These are phyloP conservation scores for Kryptopterus vitreolus DNA, from an alignment of 2,797 vertebrate species.

Conservation along the genomic window DNA sequence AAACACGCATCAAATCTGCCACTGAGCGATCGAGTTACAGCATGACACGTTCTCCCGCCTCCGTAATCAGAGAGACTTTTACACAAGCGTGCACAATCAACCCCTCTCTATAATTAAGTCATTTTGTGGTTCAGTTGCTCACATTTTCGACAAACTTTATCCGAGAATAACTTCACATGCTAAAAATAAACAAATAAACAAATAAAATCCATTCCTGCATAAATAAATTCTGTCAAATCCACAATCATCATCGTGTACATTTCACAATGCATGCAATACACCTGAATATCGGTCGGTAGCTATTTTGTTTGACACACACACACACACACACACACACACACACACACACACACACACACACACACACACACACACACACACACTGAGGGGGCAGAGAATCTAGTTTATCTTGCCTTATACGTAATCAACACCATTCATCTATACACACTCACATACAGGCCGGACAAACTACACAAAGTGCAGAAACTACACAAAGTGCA, in stretches of 20 bases:
- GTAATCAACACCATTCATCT: conserved; percentile 36
- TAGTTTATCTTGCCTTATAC: not conserved
- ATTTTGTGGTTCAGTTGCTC: conserved; percentile 51
- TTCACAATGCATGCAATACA: not conserved
- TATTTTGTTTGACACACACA: not conserved
- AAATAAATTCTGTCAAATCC: not conserved
- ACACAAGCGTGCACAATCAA: conserved; percentile 73
- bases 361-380: conserved; percentile 8
- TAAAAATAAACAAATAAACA: too few relatives aligned
- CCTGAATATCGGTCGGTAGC: not conserved
- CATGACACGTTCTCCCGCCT: conserved; percentile 59
- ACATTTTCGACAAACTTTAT: conserved; percentile 44
- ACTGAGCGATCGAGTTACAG: conserved; percentile 71
- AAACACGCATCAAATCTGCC: conserved; percentile 68
- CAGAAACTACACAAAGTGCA: too few relatives aligned
- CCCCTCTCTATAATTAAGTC: conserved; percentile 66
- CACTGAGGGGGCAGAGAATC: not conserved
- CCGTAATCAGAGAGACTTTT: conserved; percentile 67
- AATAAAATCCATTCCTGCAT: conserved; percentile 17
- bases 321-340: not conserved
- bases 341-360: not conserved
- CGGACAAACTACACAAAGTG: not conserved
- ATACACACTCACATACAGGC: not conserved
- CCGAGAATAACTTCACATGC: conserved; percentile 57
- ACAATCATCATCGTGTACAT: conserved; percentile 4